phyloP scores from a whole-genome alignment of 2,797 vertebrate species.

The Alfaro cultratus region DNA sequence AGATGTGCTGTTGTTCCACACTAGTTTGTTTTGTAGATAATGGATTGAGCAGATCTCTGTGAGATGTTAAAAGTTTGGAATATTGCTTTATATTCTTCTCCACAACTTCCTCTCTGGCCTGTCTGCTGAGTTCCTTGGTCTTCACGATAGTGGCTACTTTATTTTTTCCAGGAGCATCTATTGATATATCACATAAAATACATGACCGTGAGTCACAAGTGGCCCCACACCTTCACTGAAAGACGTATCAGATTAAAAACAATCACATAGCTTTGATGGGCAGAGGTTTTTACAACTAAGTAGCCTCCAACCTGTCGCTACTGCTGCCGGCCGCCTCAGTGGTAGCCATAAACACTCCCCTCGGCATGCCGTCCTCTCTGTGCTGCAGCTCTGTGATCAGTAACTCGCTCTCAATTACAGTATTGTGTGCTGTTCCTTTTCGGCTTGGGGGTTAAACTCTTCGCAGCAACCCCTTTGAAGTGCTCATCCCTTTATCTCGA shows the following conservation, averaged over 20 bases:
- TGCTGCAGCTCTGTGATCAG: slow-evolving; percentile 89
- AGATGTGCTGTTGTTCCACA: background rate
- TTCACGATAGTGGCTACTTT: background rate
- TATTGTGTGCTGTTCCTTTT: slow-evolving; percentile 91
- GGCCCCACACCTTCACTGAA: background rate
- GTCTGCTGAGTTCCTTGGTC: background rate
- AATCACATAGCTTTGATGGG: slow-evolving; percentile 11
- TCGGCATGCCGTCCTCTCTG: slow-evolving; percentile 74
- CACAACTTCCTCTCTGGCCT: background rate
- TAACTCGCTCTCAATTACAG: slow-evolving; percentile 96
- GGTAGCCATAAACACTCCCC: slow-evolving; percentile 58
- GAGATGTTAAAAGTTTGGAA: background rate
- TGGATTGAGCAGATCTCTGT: background rate
- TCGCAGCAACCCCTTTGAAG: slow-evolving; percentile 95
- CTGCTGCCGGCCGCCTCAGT: slow-evolving; percentile 59
- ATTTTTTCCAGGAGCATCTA: background rate
- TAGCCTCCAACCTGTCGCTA: slow-evolving; percentile 50
- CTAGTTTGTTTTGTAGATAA: background rate
- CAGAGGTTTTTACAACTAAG: slow-evolving; percentile 44
- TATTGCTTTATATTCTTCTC: background rate
- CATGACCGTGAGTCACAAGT: slow-evolving; percentile 41
- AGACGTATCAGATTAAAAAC: slow-evolving; percentile 9
- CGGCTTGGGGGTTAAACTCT: slow-evolving; percentile 95
- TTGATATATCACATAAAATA: background rate
- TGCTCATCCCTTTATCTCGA: slow-evolving; percentile 99